Evolutionary conservation across 2,888 invertebrate species (phyloP), one percentile per base, ranked within the genome.

Genomic region (Philhelius pedissequus): DNA sequence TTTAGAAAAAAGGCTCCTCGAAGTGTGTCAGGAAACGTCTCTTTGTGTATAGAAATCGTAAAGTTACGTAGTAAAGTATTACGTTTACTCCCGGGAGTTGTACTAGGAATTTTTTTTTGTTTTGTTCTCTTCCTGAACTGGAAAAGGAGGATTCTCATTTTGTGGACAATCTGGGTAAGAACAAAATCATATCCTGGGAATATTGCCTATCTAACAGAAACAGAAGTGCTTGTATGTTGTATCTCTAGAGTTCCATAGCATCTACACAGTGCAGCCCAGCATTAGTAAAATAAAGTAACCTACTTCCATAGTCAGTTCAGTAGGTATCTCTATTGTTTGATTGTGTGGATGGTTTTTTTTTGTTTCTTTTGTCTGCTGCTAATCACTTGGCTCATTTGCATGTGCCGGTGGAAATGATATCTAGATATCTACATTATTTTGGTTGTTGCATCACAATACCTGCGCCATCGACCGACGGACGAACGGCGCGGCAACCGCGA

Each of bases 351-450:
- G n/a, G 40, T 30, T 40, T 38, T 81, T 38, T 81, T 58, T 43
- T 71, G 70, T 81, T 43, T 56, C 77, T 70, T 66, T 62, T 76
- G 84, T 80, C 50, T 71, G 84, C 62, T 68, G 84, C 80, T 84
- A 84, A 84, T 84, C 84, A 66, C 43, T 76, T 76, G 76, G 68
- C 54, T 79, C 75, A 76, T 84, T 84, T 84, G 71, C 75, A 71
- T 80, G 75, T 73, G 69, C 68, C 80, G 79, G 84, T 66, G 48
- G 45, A 54, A 27, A 45, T 54, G 25, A 43, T 35, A n/a, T 15
- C 52, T 58, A 18, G 35, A 35, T 38, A 38, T 6, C 25, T 20
- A 15, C 56, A 9, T 35, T n/a, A 11, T 35, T 71, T 71, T 45
- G 27, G 50, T 40, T 78, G 69, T 40, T 78, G 69, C 74, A 78